A percentile compares a stretch with the other conserved stretches of the same genome.
Conservation (phyloP, 1,140 invertebrate genomes). For the Elymnias hypermnestra region DNA sequence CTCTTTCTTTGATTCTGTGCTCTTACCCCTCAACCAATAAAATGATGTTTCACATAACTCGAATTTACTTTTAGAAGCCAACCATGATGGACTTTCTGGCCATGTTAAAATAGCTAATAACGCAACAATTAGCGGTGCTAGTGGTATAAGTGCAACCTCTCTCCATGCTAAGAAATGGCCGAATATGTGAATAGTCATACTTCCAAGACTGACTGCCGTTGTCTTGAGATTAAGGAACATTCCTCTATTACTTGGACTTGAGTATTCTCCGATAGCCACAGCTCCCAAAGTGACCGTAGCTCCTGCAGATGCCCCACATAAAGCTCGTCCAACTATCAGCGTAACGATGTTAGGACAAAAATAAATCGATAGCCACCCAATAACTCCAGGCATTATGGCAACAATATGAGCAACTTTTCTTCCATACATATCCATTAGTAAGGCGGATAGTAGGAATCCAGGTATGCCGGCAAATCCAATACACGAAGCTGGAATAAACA, state of each 20-base stretch:
- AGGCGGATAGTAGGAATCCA: slow-evolving; percentile 42
- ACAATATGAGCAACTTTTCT: slow-evolving; percentile 33
- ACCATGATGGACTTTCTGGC: slow-evolving; percentile 57
- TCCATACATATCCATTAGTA: slow-evolving; percentile 48
- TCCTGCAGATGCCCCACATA: slow-evolving; percentile 39
- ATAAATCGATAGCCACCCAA: slow-evolving; percentile 49
- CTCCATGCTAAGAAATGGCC: slow-evolving; percentile 43
- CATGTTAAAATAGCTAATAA: slow-evolving; percentile 40
- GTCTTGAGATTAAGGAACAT: slow-evolving; percentile 59
- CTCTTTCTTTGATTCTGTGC: slow-evolving; percentile 32
- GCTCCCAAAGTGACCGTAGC: slow-evolving; percentile 49
- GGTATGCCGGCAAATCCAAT: slow-evolving; percentile 39
- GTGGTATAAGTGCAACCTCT: slow-evolving; percentile 35
- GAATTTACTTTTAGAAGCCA: slow-evolving; percentile 37
- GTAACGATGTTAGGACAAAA: slow-evolving; percentile 30
- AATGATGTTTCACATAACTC: slow-evolving; percentile 40
- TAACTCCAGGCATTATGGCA: slow-evolving; percentile 35
- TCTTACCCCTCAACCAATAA: slow-evolving; percentile 43
- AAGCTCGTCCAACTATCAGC: slow-evolving; percentile 38
- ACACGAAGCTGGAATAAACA: slow-evolving; percentile 41
- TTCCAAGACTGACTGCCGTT: slow-evolving; percentile 42
- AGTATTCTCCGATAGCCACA: slow-evolving; percentile 54
- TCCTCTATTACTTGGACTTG: slow-evolving; percentile 44
- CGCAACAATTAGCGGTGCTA: slow-evolving; percentile 30
- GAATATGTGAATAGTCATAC: slow-evolving; percentile 37